Base-by-base conservation (phyloP, 2,113 vertebrate species). In the Peucedramus taeniatus region DNA sequence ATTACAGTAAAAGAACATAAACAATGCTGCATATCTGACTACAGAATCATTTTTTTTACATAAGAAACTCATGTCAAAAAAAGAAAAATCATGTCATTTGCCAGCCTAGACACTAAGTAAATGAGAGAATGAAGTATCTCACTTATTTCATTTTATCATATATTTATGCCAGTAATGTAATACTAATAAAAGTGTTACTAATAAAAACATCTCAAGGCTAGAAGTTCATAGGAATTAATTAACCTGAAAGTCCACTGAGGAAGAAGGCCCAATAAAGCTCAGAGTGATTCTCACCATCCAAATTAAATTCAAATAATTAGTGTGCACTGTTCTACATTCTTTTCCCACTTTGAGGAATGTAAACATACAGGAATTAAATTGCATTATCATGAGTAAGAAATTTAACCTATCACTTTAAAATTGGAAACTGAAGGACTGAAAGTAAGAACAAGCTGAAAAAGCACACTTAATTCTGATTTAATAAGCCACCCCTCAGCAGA, bases 1-100 rank as follows among this genome's bases (percentile, higher is more conserved):
- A 88, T 96, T 94, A 92, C 81, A 83, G 90, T 75, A 95, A 93
- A 97, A 94, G 91, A 96, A 95, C 61, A 97, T 92, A 97, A 96
- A 97, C 81, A 94, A 76, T 12, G 40, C 26, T 93, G 88, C 69
- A 82, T 90, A 93, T 95, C 85, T 94, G 82, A 87, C 89, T 91
- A 86, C 68, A 95, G 40, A 71, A 92, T 63, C 19, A 56, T 92
- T 92, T 95, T 75, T 94, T 80, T 77, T 93, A 71, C 82, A 91
- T 57, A 95, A 91, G 71, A 93, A 94, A 93, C 13, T 60, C 31
- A 57, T 21, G 50, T 80, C 1, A 77, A 35, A 35, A 87, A 88
- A 82, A 83, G 35, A 31, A 22, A 77, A 57, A 53, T 12, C 83
- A 63, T 3, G 23, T 64, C 30, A 65, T 35, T 94, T 92, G 57